These are phyloP conservation scores for Drosophila yooni DNA, from an alignment of 2,888 invertebrate species.

Conservation along the genomic window DNA sequence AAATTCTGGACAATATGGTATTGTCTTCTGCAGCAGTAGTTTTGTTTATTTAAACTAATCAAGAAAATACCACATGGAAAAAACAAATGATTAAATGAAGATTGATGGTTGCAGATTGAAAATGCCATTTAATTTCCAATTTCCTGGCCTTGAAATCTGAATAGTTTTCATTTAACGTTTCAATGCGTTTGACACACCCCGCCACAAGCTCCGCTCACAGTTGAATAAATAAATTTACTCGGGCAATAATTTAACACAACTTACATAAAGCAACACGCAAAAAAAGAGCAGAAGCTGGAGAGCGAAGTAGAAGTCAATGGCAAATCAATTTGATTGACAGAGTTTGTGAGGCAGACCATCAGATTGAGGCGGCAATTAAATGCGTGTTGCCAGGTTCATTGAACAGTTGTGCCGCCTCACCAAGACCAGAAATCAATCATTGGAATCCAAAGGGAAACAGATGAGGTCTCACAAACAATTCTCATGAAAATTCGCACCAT, in stretches of 20 bases:
- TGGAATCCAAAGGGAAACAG: neutral
- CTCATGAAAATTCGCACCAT: conserved; percentile 79
- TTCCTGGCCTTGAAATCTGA: conserved; percentile 45
- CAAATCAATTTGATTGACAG: conserved; percentile 71
- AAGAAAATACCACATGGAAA: neutral
- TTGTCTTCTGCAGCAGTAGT: neutral
- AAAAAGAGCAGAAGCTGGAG: neutral
- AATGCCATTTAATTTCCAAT: conserved; percentile 29
- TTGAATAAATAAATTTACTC: conserved; percentile 64
- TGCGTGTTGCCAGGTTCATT: conserved; percentile 72
- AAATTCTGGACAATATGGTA: neutral
- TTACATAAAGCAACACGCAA: conserved; percentile 31
- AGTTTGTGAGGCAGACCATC: conserved; percentile 48
- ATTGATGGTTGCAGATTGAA: conserved; percentile 38
- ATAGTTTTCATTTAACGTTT: conserved; percentile 27
- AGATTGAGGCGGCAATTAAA: conserved; percentile 57
- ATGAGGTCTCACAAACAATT: conserved; percentile 39
- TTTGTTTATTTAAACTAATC: neutral
- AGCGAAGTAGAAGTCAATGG: conserved; percentile 5
- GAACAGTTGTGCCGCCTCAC: conserved; percentile 64
- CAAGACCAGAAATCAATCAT: conserved; percentile 70
- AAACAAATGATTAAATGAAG: conserved; percentile 31
- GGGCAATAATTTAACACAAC: conserved; percentile 50
- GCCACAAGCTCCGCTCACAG: neutral
- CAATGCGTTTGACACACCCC: neutral